phyloP scores from a whole-genome alignment of 2,797 vertebrate genomes.

The Cynodonichthys magdalenae region DNA sequence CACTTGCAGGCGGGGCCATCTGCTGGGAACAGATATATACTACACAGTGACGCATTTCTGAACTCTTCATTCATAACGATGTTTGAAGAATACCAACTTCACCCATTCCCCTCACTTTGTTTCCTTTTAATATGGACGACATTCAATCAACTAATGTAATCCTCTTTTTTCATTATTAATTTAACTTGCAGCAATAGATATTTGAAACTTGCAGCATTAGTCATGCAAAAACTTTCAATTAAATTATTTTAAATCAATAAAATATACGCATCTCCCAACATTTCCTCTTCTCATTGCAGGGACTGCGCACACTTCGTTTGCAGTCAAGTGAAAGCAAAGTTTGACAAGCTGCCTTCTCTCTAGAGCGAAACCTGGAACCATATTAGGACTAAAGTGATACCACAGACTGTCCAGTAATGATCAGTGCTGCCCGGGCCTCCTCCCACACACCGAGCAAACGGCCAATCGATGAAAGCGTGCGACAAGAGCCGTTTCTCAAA shows the following conservation, averaged over 20 bases:
- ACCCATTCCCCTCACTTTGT: constrained; percentile 19
- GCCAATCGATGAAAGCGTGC: constrained; percentile 69
- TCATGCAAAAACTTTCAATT: neutral
- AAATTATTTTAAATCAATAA: constrained; percentile 1
- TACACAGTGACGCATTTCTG: constrained; percentile 69
- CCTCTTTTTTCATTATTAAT: constrained; percentile 4
- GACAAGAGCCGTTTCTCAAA: constrained; percentile 67
- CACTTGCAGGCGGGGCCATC: constrained; percentile 81
- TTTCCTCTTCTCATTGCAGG: constrained; percentile 1
- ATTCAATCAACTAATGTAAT: constrained; percentile 23
- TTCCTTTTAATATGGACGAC: constrained; percentile 3
- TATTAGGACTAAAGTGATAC: constrained; percentile 64
- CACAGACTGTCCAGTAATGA: constrained; percentile 57
- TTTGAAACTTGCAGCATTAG: neutral
- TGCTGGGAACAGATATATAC: constrained; percentile 78
- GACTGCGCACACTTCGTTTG: neutral
- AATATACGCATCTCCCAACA: neutral
- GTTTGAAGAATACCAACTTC: constrained; percentile 39
- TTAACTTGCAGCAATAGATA: constrained; percentile 11
- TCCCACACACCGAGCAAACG: constrained; percentile 66
- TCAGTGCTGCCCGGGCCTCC: constrained; percentile 42
- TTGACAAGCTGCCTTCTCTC: constrained; percentile 15
- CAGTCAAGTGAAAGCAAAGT: constrained; percentile 11
- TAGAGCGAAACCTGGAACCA: constrained; percentile 31
- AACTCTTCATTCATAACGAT: constrained; percentile 66